Conservation (phyloP, 2,888 invertebrate species). For the Apodemia hepburni region DNA sequence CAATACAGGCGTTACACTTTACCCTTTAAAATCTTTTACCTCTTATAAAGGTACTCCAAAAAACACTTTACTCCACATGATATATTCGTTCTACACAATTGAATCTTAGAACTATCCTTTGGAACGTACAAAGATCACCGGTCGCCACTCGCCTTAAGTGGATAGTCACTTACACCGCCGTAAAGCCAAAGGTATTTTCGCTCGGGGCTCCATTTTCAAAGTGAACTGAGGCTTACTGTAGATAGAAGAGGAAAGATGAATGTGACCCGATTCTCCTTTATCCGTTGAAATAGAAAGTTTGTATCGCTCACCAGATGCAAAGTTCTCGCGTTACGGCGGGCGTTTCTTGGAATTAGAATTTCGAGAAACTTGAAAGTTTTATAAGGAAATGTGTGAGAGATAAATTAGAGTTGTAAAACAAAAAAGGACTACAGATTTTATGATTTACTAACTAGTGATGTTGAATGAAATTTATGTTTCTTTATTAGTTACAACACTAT, state of each 20-base stretch:
- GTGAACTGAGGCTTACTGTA: constrained; percentile 49
- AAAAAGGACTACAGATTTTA: constrained; percentile 1
- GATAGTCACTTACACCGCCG: constrained; percentile 38
- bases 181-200: constrained; percentile 46
- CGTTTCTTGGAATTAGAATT: background rate
- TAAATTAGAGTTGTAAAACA: constrained; percentile 1
- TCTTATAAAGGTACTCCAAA: constrained; percentile 5
- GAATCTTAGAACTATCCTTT: constrained; percentile 34
- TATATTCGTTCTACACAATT: constrained; percentile 21
- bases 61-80: constrained; percentile 8
- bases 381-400: background rate
- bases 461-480: no score
- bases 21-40: background rate
- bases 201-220: constrained; percentile 50
- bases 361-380: background rate
- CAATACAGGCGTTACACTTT: no score
- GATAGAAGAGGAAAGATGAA: constrained; percentile 47
- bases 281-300: constrained; percentile 24
- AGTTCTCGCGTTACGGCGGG: constrained; percentile 1
- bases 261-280: constrained; percentile 38
- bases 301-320: constrained; percentile 16
- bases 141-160: constrained; percentile 39
- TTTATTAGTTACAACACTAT: no score
- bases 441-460: background rate
- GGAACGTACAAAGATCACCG: constrained; percentile 39